Base-by-base conservation (phyloP, 37 sponge, comb jelly and placozoan species). In the Mnemiopsis leidyi region DNA sequence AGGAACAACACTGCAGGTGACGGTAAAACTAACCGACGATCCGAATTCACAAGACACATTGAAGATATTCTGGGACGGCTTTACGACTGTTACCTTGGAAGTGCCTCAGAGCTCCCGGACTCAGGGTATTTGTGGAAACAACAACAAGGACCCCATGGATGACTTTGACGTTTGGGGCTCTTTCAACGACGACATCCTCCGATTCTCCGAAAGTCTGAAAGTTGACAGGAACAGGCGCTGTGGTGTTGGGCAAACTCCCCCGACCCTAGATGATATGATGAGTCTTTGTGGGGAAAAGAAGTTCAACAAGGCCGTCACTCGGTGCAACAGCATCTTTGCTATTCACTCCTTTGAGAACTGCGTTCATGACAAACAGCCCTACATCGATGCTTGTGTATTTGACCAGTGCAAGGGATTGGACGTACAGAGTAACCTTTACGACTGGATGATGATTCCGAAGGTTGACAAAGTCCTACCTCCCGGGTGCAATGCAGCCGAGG, bases 401-500 rank as follows among this genome's bases (percentile, higher is more conserved):
- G 75, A 71, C 75, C 75, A 71, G 75, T 71, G 75, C 75, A 71
- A 71, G 75, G 75, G 75, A 29, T 23, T 71, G n/a, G 20, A 71
- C 30, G n/a, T 71, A n/a, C 25, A 29, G 3, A 71, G 20, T 28
- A 5, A 71, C 20, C 75, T 71, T 3, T 71, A 71, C n/a, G 30
- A 28, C 30, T n/a, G 30, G 75, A 29, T 71, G 25, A 71, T 71
- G 3, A 71, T 71, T 18, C 30, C 25, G 3, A 28, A 71, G 3
- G 30, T 71, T 5, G 75, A 71, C 30, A 2, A 18, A 28, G 30
- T n/a, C 3, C 75, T 71, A 7, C 25, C 75, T 29, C 75, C 75
- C 25, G 75, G 30, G 75, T 71, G 75, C 75, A 71, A 29, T 5
- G 75, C 30, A 28, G 75, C 75, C 7, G 75, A n/a, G 5, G 30